A percentile compares a stretch with the other conserved stretches of the same genome.
Conservation (phyloP, 2,113 vertebrate genomes). For the Propithecus coquereli region DNA sequence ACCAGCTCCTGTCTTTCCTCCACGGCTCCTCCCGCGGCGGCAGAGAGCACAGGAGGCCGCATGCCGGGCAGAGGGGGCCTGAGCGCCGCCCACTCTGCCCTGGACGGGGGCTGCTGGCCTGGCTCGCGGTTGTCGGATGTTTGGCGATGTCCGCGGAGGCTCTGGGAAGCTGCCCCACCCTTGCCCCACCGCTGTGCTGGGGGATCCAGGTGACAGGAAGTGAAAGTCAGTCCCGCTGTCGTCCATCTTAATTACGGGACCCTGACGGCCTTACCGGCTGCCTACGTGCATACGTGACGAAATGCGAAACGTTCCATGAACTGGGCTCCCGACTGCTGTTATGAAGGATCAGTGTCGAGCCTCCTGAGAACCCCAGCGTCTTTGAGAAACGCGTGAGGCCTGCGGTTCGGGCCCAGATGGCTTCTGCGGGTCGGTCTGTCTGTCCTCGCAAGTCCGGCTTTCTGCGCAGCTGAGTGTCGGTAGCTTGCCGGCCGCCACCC, state of each 20-base stretch:
- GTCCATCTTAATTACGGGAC: slow-evolving; percentile 81
- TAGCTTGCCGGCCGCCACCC: slow-evolving; percentile 50
- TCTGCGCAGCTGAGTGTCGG: slow-evolving; percentile 64
- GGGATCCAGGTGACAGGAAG: slow-evolving; percentile 71
- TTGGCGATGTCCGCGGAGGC: neutral
- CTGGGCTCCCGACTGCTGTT: slow-evolving; percentile 87
- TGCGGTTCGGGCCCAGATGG: too few species aligned
- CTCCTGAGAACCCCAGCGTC: slow-evolving; percentile 74
- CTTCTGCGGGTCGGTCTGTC: slow-evolving; percentile 69
- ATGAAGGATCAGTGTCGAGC: slow-evolving; percentile 87
- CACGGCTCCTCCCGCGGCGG: slow-evolving; percentile 57
- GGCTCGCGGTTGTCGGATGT: neutral
- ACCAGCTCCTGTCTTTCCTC: slow-evolving; percentile 69
- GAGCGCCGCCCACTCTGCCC: neutral
- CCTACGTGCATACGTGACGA: slow-evolving; percentile 81
- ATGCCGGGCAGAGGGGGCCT: neutral
- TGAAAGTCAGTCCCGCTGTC: slow-evolving; percentile 76
- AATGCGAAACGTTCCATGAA: slow-evolving; percentile 84
- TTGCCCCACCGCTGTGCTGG: neutral
- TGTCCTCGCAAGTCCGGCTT: slow-evolving; percentile 68
- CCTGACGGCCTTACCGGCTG: slow-evolving; percentile 77
- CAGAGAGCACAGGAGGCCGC: slow-evolving; percentile 68
- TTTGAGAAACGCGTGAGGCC: slow-evolving; percentile 72
- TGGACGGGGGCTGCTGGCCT: neutral
- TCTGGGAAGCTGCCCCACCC: neutral